Evolutionary conservation across 2,888 invertebrate species (phyloP), one percentile per base, ranked within the genome.

Genomic region (Spodoptera exigua): DNA sequence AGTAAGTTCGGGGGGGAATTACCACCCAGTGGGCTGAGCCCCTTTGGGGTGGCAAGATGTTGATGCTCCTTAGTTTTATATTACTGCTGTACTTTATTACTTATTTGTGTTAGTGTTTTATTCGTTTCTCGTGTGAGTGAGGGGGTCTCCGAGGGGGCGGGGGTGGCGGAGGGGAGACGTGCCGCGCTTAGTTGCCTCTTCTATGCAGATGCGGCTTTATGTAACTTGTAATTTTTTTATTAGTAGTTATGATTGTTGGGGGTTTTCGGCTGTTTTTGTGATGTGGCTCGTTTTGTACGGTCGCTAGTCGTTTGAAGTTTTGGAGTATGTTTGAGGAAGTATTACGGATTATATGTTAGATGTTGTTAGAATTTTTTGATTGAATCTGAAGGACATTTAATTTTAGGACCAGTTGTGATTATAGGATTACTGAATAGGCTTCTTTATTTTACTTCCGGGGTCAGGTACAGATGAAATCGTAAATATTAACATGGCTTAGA

Each of bases 31-130:
- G 78, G 84, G 82, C 17, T 17, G 60, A 76, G 65, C 75, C 76
- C 79, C 79, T 69, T 52, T 61, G 63, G 80, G 85, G 83, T 81
- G 85, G 86, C 82, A 91, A 94, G 94, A 94, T 93, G 94, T 93
- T 94, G 93, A 94, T 94, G 93, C 93, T 94, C 92, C 93, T 93
- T 94, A 94, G 94, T 94, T 94, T 94, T 94, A 94, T 94, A 94
- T 94, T 93, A 93, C 93, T 88, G 87, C 84, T 83, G 91, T 93
- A 93, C 92, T 93, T 93, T 93, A 94, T 94, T 91, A 90, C 91
- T 91, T 93, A 92, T 92, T 92, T 92, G 90, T 88, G 92, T 90
- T 89, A 88, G 76, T 78, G 82, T 79, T 70, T 83, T 70, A 66
- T 70, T 87, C 77, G 81, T 78, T 82, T 79, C 78, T 80, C 79